phyloP scores from a whole-genome alignment of 2,113 vertebrate genomes.

The Scolopax mira region DNA sequence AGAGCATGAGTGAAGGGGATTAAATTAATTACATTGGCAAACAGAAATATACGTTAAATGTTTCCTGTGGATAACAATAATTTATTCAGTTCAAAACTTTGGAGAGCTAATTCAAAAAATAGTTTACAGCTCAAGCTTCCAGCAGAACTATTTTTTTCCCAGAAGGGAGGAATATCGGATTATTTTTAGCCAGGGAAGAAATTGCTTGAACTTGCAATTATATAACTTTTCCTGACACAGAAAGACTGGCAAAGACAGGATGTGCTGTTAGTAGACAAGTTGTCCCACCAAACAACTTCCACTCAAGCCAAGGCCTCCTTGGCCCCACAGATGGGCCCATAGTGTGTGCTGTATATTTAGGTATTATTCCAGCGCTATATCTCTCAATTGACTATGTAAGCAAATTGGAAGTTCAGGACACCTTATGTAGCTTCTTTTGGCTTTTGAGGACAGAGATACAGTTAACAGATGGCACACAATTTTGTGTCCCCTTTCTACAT shows the following conservation, averaged over 20 bases:
- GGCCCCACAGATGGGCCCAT: neutral
- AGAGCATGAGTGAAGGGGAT: neutral
- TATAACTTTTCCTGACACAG: neutral
- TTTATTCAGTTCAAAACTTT: neutral
- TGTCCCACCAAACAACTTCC: neutral
- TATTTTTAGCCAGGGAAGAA: neutral
- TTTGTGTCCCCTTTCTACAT: neutral
- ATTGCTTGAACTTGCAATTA: neutral
- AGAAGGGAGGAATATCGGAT: neutral
- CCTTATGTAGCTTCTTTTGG: neutral
- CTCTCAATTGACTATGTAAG: neutral
- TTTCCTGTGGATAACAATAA: conserved; percentile 11
- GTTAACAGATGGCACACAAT: neutral
- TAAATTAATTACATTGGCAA: neutral
- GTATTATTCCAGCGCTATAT: neutral
- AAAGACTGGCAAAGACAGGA: neutral
- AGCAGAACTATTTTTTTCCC: neutral
- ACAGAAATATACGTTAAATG: neutral
- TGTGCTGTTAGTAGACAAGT: neutral
- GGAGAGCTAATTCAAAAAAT: neutral
- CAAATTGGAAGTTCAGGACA: neutral
- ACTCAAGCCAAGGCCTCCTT: neutral
- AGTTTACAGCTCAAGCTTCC: neutral
- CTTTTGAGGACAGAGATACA: neutral
- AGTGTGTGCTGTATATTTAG: neutral